Percentiles rank a stretch among this genome's conserved stretches.
Evolutionary conservation across 2,113 vertebrate species (phyloP).

Genomic region (Neolamprologus sp.): DNA sequence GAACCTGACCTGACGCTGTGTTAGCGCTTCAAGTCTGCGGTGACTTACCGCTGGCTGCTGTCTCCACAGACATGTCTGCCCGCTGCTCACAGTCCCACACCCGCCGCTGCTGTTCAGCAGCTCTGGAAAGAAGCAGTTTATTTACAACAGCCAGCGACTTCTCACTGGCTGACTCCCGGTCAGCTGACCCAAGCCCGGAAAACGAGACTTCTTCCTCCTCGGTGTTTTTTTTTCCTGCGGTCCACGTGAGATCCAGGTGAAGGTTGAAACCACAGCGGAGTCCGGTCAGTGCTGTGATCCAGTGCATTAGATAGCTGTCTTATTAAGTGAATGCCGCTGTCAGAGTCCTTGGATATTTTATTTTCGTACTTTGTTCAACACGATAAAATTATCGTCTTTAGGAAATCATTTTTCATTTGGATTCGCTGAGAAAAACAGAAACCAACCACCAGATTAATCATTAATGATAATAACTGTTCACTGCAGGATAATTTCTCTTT

Average conservation of each 20-base stretch:
- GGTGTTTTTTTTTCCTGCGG: not conserved
- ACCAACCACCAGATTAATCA: not conserved
- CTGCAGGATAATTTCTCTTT: not conserved
- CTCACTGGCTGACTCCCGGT: constrained; percentile 35
- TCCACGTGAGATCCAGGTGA: constrained; percentile 5
- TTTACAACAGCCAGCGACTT: not conserved
- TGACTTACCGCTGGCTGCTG: not conserved
- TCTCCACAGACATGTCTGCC: not conserved
- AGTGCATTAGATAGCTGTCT: rapidly evolving
- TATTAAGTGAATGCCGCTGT: not conserved
- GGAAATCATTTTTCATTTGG: not conserved
- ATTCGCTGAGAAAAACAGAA: not conserved
- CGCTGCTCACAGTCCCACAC: not conserved
- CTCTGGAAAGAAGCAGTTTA: not conserved
- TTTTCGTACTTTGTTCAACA: not conserved
- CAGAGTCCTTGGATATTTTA: not conserved
- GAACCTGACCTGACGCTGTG: not conserved
- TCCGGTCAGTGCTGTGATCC: not conserved
- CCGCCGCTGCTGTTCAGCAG: not conserved
- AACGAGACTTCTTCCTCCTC: rapidly evolving
- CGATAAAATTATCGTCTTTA: not conserved
- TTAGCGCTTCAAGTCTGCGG: rapidly evolving
- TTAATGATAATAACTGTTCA: not conserved
- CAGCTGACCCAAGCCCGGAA: constrained; percentile 40
- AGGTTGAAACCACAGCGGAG: constrained; percentile 7